Evolutionary conservation across 1,140 invertebrate genomes (phyloP).

Genomic region (Aporrectodea caliginosa): DNA sequence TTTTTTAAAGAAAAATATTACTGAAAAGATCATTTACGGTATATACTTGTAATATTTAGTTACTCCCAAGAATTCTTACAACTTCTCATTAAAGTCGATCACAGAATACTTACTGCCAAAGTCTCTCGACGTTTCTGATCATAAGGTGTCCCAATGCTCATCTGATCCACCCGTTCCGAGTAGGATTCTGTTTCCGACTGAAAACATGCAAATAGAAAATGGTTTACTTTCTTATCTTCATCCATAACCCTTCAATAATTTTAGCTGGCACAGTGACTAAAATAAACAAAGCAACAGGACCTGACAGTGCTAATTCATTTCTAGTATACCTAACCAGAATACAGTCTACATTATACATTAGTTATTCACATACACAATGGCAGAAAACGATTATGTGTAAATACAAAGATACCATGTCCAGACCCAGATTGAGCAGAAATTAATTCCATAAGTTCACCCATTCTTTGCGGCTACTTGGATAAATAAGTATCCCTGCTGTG

Average conservation of each 20-base stretch:
- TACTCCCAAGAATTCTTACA: neutral
- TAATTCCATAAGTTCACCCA: neutral
- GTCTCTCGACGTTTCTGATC: slow-evolving; percentile 18
- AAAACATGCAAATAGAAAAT: neutral
- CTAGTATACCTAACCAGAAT: neutral
- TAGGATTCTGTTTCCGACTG: slow-evolving; percentile 6
- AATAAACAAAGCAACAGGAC: neutral
- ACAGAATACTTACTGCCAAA: slow-evolving; percentile 17
- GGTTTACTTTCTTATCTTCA: neutral
- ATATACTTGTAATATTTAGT: no score
- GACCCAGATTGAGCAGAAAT: neutral
- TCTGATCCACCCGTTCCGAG: slow-evolving; percentile 16
- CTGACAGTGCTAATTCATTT: neutral
- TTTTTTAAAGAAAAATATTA: no score
- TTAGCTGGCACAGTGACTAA: neutral
- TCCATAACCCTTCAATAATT: neutral
- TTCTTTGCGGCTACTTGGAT: no score
- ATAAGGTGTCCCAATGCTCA: slow-evolving; percentile 14
- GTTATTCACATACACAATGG: neutral
- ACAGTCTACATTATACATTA: neutral
- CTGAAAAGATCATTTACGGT: no score
- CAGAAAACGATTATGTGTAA: neutral
- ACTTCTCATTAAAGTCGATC: neutral
- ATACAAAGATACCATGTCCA: neutral
- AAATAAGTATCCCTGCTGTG: no score